phyloP scores from a whole-genome alignment of 2,888 invertebrate species.

The Lampropteryx suffumata region DNA sequence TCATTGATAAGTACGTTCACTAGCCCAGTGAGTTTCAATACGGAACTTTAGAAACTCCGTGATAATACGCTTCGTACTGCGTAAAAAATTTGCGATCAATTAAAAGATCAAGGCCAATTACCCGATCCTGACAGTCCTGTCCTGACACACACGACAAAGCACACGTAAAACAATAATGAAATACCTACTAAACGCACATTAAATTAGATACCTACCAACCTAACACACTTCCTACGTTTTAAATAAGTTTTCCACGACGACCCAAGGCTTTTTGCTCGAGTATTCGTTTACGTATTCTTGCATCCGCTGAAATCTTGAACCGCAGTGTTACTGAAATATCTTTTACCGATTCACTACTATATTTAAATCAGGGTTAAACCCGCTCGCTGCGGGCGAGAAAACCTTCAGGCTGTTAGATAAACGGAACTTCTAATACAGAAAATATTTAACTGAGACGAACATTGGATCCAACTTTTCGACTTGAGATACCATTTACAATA shows the following conservation, averaged over 20 bases:
- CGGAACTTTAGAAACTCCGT: no score
- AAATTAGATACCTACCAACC: not conserved
- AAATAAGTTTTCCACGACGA: conserved; percentile 16
- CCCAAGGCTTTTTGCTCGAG: no score
- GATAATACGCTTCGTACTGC: no score
- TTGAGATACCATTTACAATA: conserved; percentile 6
- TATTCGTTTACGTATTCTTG: no score
- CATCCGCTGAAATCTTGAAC: no score
- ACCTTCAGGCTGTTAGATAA: conserved; percentile 17
- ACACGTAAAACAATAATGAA: no score
- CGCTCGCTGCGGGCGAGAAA: not conserved
- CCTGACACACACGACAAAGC: no score
- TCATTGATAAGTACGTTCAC: no score
- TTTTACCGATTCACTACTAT: conserved; percentile 4
- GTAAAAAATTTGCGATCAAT: conserved; percentile 8
- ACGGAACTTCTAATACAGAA: conserved; percentile 10
- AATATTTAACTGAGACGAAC: conserved; percentile 17
- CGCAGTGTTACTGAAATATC: conserved; percentile 1
- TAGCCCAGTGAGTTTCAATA: no score
- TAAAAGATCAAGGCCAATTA: conserved; percentile 21
- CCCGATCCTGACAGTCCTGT: no score
- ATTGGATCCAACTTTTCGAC: conserved; percentile 10
- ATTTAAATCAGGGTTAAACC: conserved; percentile 13
- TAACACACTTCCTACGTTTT: conserved; percentile 1
- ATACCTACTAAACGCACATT: no score